phyloP scores from a whole-genome alignment of 2,797 vertebrate genomes.

The Aulostomus chinensis region DNA sequence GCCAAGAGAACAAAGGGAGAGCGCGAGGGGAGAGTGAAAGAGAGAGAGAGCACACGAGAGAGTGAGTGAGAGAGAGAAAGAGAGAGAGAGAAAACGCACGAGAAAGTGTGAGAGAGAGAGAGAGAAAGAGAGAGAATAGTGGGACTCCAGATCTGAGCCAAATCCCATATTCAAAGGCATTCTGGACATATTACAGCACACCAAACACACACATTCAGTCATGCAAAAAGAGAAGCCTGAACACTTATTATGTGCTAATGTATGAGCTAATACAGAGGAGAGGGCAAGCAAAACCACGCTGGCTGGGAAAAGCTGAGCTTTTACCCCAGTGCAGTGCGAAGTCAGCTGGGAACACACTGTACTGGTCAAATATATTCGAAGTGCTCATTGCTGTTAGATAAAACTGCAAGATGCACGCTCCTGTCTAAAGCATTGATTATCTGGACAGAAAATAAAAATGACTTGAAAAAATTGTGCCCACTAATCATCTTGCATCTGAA shows the following conservation, averaged over 20 bases:
- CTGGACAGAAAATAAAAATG: not conserved
- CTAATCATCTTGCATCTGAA: not conserved
- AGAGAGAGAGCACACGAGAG: too few relatives aligned
- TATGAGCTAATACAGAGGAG: conserved; percentile 5
- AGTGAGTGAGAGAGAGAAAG: conserved; percentile 18
- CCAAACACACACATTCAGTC: conserved; percentile 45
- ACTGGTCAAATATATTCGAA: not conserved
- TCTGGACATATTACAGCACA: conserved; percentile 73
- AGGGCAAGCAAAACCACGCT: not conserved
- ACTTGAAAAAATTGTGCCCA: too few relatives aligned
- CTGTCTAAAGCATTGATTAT: not conserved
- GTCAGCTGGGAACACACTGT: not conserved
- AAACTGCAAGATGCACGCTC: not conserved
- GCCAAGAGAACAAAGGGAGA: conserved; percentile 62
- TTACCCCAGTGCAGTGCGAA: not conserved
- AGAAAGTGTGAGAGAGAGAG: too few relatives aligned
- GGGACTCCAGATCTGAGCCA: conserved; percentile 39
- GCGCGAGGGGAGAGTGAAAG: conserved; percentile 33
- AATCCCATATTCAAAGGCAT: conserved; percentile 68
- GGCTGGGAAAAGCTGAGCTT: conserved; percentile 1
- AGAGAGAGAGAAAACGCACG: conserved; percentile 5
- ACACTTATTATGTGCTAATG: not conserved
- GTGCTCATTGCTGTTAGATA: not conserved
- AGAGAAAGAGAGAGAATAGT: conserved; percentile 24
- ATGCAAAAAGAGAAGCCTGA: conserved; percentile 26